These are phyloP conservation scores for Leptoclinus maculatus DNA, from an alignment of 2,797 vertebrate genomes.

Conservation along the genomic window DNA sequence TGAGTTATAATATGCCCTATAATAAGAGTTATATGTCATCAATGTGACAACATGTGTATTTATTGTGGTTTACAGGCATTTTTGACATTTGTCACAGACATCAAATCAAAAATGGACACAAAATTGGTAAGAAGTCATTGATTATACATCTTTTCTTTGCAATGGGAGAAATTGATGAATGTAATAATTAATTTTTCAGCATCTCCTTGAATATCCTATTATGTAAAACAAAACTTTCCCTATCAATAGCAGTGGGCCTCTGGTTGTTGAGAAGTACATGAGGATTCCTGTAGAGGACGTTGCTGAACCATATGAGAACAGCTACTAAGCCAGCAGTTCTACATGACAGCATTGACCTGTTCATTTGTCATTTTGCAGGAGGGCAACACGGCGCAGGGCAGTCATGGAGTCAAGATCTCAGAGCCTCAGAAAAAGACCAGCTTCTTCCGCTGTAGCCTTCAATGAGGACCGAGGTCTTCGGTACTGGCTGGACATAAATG, in stretches of 20 bases:
- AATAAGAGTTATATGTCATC: background rate
- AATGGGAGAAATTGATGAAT: background rate
- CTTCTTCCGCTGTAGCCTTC: conserved; percentile 96
- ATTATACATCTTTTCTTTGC: background rate
- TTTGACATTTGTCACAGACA: conserved; percentile 97
- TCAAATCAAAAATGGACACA: conserved; percentile 99
- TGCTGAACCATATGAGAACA: background rate
- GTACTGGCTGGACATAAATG: conserved; percentile 81
- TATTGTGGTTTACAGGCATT: conserved; percentile 86
- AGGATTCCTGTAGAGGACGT: background rate
- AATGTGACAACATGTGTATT: background rate
- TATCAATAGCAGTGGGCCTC: background rate
- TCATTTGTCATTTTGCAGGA: conserved; percentile 84
- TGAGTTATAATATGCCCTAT: background rate
- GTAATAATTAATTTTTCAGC: background rate
- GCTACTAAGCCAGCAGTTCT: background rate
- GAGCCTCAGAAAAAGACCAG: conserved; percentile 97
- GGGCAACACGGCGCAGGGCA: conserved; percentile 93
- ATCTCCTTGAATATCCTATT: background rate
- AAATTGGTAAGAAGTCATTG: conserved; percentile 88
- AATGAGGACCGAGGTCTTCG: conserved; percentile 88
- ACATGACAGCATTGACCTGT: conserved; percentile 3
- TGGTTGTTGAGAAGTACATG: background rate
- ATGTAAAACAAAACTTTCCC: background rate
- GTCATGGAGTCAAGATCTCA: conserved; percentile 95